phyloP scores from a whole-genome alignment of 2,888 invertebrate species.

The Pseudolycoriella hygida region DNA sequence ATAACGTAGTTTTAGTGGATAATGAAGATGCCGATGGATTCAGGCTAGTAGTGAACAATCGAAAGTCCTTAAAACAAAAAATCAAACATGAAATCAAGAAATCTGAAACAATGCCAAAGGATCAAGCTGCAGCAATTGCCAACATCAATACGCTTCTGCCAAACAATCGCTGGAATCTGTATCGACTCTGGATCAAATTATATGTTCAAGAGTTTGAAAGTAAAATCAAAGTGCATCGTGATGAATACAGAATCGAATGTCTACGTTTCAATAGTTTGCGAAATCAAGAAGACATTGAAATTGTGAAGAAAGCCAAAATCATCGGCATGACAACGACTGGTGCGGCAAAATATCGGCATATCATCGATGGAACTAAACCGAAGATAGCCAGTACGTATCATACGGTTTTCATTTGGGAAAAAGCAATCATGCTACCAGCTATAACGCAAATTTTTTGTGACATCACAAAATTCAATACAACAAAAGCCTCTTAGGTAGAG shows the following conservation, averaged over 20 bases:
- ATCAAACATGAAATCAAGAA: conserved; percentile 2
- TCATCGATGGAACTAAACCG: conserved; percentile 35
- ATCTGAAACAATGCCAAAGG: background rate
- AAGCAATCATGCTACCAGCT: no score
- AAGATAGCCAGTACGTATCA: conserved; percentile 34
- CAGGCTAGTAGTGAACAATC: background rate
- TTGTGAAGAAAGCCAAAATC: conserved; percentile 32
- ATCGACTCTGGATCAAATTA: conserved; percentile 4
- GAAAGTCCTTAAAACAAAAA: background rate
- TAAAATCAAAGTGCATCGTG: conserved; percentile 4
- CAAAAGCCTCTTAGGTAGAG: no score
- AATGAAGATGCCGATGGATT: conserved; percentile 2
- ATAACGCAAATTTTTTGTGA: no score
- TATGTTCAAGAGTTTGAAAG: conserved; percentile 3
- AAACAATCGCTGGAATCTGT: conserved; percentile 3
- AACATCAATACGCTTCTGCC: background rate
- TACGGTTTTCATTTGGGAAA: no score
- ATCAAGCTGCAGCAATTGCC: background rate
- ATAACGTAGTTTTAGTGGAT: conserved; percentile 1
- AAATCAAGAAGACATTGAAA: conserved; percentile 11
- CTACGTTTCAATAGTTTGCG: conserved; percentile 1
- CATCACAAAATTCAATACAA: no score
- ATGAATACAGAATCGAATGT: conserved; percentile 1
- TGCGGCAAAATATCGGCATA: conserved; percentile 41
- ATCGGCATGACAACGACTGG: conserved; percentile 54